Percentiles rank a stretch among this genome's conserved stretches.
These are phyloP conservation scores for Psammodynastes pulverulentus DNA, from an alignment of 2,113 vertebrate species.

Conservation along the genomic window DNA sequence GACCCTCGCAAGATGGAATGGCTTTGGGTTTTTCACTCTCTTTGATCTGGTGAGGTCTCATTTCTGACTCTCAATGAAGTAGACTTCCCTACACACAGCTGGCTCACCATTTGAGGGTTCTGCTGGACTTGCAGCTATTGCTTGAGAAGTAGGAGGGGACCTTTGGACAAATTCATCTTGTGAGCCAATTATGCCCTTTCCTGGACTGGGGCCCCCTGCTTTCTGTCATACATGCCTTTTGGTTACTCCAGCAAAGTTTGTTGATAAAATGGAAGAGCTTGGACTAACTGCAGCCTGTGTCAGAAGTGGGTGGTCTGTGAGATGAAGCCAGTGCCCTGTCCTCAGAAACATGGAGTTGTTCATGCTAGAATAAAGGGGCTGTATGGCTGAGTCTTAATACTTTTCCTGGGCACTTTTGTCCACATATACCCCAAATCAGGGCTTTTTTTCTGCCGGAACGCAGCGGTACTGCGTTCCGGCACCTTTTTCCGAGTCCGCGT, in stretches of 20 bases:
- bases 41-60: neutral
- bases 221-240: neutral
- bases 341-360: neutral
- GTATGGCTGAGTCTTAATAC: neutral
- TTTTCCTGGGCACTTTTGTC: neutral
- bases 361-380: neutral
- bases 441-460: no score
- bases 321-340: neutral
- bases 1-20: neutral
- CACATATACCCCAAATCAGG: neutral
- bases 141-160: neutral
- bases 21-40: neutral
- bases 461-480: no score
- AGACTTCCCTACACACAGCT: neutral
- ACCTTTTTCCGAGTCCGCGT: no score
- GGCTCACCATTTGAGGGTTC: neutral
- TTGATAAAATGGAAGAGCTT: neutral
- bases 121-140: neutral
- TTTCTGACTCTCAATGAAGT: neutral
- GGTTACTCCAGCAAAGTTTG: neutral
- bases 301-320: neutral
- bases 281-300: neutral
- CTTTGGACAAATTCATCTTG: neutral
- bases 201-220: neutral
- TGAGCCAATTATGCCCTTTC: neutral